Evolutionary conservation across 2,888 invertebrate genomes (phyloP), one percentile per base, ranked within the genome.

Genomic region (Malthinus flaveolus): DNA sequence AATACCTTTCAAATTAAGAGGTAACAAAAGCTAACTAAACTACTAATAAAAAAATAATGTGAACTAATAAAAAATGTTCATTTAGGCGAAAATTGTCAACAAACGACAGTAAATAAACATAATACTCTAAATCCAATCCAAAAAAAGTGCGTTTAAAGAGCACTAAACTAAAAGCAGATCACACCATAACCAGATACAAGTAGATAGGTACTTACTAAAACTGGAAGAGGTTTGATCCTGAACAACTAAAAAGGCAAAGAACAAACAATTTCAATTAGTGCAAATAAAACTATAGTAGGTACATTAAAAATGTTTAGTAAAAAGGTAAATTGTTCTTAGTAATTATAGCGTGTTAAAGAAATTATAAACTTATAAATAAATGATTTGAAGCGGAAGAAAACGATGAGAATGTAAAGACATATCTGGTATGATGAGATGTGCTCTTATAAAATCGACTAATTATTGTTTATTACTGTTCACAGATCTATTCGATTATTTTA

Each of bases 221-320:
- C 94, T 87, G 94, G 95, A 85, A 93, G 93, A 84, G 95, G 95
- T 89, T 92, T 94, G 86, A 95, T 95, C 94, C 95, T 93, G 93
- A 95, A 95, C 87, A 95, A 93, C 95, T 95, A 88, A 84, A 87
- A 81, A 83, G 76, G 79, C 75, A 78, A 78, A 80, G 80, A 81
- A 80, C 79, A 81, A 78, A 80, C 48, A 15, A 31, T 47, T 48
- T 50, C 37, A 55, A 56, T 59, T 59, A 59, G 51, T 42, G 23
- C 23, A 23, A 23, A 23, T 23, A 23, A 23, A 5, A 23, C 23
- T 23, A 23, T 23, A 2, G 23, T 23, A 23, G 3, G 23, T 23
- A 23, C 23, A 23, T 23, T 23, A 23, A 23, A 42, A 42, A 42
- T 42, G 39, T 42, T 42, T 42, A 9, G 39, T 42, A 42, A 42